A percentile compares a stretch with the other conserved stretches of the same genome.
Conservation (phyloP, 2,797 vertebrate species). For the Garrulus glandarius region DNA sequence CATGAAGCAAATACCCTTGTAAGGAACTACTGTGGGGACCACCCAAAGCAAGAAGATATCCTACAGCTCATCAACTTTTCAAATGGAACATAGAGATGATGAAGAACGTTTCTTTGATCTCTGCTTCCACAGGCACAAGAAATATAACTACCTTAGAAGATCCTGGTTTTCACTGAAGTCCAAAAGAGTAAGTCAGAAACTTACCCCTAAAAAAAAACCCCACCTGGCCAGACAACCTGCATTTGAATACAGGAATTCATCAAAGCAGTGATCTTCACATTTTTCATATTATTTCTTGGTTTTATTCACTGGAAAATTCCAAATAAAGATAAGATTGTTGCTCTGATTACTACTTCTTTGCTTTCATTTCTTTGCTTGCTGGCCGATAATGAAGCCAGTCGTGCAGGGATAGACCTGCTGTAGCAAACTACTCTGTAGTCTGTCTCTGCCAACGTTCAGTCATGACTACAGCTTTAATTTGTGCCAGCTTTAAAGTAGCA, state of each 20-base stretch:
- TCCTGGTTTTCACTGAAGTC: neutral
- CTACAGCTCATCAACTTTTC: conserved; percentile 40
- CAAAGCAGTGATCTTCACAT: neutral
- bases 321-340: neutral
- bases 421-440: neutral
- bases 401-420: neutral
- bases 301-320: neutral
- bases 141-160: neutral
- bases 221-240: neutral
- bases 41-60: conserved; percentile 9
- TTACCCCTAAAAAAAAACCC: neutral
- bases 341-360: neutral
- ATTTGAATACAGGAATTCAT: neutral
- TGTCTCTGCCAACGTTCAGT: neutral
- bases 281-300: neutral
- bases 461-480: neutral
- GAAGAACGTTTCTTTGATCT: conserved; percentile 36
- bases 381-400: neutral
- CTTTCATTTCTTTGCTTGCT: neutral
- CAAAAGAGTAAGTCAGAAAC: neutral
- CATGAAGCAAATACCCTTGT: neutral
- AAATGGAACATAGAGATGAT: conserved; percentile 5
- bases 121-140: neutral
- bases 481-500: neutral
- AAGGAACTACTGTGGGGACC: neutral